These are phyloP conservation scores for Laticauda colubrina DNA, from an alignment of 2,113 vertebrate species.

Conservation along the genomic window DNA sequence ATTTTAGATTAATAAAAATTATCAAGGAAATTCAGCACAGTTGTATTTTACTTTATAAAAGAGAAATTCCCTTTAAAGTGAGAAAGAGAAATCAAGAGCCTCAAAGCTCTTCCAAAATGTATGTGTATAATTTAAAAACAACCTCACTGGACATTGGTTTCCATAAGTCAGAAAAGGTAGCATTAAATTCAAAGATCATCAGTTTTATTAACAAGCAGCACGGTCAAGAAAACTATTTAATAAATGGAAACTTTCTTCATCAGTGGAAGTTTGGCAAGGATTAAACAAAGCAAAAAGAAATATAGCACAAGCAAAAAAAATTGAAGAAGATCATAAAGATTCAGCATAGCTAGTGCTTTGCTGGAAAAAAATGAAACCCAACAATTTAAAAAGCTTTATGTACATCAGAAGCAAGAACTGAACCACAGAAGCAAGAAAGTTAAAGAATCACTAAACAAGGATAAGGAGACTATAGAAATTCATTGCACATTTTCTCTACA, in stretches of 20 bases:
- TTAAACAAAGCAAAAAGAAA: not conserved
- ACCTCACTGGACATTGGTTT: not conserved
- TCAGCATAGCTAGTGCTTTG: not conserved
- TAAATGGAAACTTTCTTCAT: not conserved
- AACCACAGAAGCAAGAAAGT: not conserved
- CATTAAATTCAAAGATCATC: not conserved
- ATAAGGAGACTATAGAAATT: not conserved
- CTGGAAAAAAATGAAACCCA: not conserved
- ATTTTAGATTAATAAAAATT: not conserved
- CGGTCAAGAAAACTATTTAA: not conserved
- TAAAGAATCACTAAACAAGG: not conserved
- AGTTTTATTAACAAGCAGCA: not conserved
- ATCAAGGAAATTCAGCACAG: not conserved
- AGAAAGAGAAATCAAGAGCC: not conserved
- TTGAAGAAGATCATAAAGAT: not conserved
- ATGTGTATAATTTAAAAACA: not conserved
- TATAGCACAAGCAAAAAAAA: not conserved
- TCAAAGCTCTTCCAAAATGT: not conserved
- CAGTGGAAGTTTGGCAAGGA: not conserved
- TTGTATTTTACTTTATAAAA: not conserved
- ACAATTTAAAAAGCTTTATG: not conserved
- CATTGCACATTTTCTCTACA: not conserved
- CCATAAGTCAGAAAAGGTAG: not conserved
- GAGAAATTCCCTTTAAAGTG: not conserved
- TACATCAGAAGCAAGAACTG: not conserved